These are phyloP conservation scores for Protobothrops mucrosquamatus DNA, from an alignment of 2,113 vertebrate genomes.

Conservation along the genomic window DNA sequence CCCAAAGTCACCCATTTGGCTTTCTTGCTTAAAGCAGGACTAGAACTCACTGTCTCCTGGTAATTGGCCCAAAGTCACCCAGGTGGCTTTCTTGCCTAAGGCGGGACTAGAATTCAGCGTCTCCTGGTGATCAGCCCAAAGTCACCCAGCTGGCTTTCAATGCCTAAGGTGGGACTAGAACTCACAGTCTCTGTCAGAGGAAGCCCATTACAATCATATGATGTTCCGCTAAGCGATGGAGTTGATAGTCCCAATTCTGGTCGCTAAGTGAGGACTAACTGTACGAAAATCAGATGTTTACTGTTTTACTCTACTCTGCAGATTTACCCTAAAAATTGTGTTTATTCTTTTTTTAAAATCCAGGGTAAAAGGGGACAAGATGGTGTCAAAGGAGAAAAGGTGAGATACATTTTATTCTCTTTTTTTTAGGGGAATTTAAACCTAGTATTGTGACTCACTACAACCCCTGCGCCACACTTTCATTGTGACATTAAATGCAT, in stretches of 20 bases:
- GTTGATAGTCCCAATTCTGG: neutral
- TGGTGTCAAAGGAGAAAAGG: conserved; percentile 79
- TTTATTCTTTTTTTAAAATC: neutral
- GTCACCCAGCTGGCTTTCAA: no score
- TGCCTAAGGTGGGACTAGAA: no score
- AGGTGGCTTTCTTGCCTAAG: no score
- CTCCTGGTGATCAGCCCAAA: no score
- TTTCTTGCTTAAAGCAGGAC: no score
- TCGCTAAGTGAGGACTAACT: neutral
- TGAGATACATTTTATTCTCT: conserved; percentile 45
- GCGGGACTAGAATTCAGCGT: no score
- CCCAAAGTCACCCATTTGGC: no score
- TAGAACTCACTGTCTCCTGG: no score
- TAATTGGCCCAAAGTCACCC: no score
- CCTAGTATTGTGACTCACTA: neutral
- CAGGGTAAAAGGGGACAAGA: conserved; percentile 82
- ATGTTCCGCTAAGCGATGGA: neutral
- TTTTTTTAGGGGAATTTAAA: neutral
- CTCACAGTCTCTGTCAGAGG: no score
- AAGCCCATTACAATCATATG: neutral
- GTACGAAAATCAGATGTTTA: neutral
- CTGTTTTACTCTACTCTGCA: neutral
- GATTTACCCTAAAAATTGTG: neutral
- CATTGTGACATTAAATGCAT: neutral
- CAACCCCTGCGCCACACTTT: neutral